Percentiles rank a stretch among this genome's conserved stretches.
phyloP scores from a whole-genome alignment of 2,888 invertebrate genomes.

The Ornithoptera priamus region DNA sequence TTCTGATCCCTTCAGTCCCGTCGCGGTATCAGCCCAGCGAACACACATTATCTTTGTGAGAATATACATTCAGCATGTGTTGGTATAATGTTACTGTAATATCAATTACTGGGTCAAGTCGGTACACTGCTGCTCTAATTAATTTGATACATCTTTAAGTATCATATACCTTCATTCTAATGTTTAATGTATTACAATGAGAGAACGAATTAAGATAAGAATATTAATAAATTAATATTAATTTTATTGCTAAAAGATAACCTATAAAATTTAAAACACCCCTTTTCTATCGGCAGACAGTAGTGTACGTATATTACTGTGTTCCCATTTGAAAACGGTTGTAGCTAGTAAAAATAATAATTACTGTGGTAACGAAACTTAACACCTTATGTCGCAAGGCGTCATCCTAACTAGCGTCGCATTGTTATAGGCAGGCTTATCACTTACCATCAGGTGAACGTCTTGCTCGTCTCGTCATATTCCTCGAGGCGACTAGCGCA shows the following conservation, averaged over 20 bases:
- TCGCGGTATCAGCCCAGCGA: neutral
- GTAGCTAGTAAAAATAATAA: too few species aligned
- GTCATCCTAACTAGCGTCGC: too few species aligned
- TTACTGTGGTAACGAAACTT: too few species aligned
- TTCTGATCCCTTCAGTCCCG: conserved; percentile 13
- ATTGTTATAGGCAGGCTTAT: too few species aligned
- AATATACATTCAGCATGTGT: neutral
- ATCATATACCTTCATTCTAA: conserved; percentile 15
- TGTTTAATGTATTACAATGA: neutral
- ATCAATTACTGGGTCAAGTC: conserved; percentile 28
- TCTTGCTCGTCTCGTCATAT: too few species aligned
- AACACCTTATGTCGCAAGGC: too few species aligned
- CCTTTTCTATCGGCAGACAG: too few species aligned
- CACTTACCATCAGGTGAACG: too few species aligned
- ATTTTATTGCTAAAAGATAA: neutral
- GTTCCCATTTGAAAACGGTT: too few species aligned
- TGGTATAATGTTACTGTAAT: conserved; percentile 24
- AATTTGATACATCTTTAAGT: conserved; percentile 27
- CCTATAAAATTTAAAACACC: too few species aligned
- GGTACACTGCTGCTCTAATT: conserved; percentile 20
- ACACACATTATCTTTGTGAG: conserved; percentile 21
- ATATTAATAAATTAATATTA: neutral
- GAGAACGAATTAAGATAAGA: neutral
- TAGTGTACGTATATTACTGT: too few species aligned
- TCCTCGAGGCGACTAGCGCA: too few species aligned